Evolutionary conservation across 2,113 vertebrate species (phyloP), one percentile per base, ranked within the genome.

Genomic region (Pomatorhinus ruficollis): DNA sequence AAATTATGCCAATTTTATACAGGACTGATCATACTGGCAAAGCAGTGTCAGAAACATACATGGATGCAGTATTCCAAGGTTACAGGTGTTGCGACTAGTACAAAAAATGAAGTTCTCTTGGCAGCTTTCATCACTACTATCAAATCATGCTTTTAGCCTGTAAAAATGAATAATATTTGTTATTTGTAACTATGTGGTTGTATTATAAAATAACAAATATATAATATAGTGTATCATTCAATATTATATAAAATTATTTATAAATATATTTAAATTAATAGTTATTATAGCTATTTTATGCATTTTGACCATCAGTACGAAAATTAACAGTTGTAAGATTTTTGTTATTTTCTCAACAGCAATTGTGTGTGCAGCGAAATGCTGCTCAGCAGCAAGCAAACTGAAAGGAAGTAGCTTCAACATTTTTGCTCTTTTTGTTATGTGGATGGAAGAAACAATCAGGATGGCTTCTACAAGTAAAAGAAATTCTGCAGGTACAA

Each of bases 401-500:
- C 28, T 5, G 2, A 54, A 75, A 61, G 31, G 53, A 69, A 77
- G 68, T 96, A 84, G 54, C 30, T 33, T 65, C 66, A 71, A 24
- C 11, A 30, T 15, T 83, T 86, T 94, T 79, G 21, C 13, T 64
- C 28, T 81, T 31, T 64, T 56, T 74, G 8, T 40, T 84, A 1
- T 24, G 44, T 71, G 75, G 4, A 33, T 69, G 56, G 50, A 95
- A 69, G 31, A 91, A 85, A 45, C 22, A 31, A 64, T n/a, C 69
- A 50, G 31, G 69, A 97, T 97, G 97, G 79, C 93, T 96, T 94
- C 84, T 82, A 33, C 71, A 65, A 93, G 16, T 52, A 49, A 56
- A 87, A 87, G 16, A 75, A 88, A 47, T 64, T 68, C 69, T 76
- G n/a, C 84, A 95, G 97, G 97, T 97, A 97, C 33, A 50, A 83